Evolutionary conservation across 2,113 vertebrate species (phyloP), one percentile per base, ranked within the genome.

Genomic region (Gallinago media): DNA sequence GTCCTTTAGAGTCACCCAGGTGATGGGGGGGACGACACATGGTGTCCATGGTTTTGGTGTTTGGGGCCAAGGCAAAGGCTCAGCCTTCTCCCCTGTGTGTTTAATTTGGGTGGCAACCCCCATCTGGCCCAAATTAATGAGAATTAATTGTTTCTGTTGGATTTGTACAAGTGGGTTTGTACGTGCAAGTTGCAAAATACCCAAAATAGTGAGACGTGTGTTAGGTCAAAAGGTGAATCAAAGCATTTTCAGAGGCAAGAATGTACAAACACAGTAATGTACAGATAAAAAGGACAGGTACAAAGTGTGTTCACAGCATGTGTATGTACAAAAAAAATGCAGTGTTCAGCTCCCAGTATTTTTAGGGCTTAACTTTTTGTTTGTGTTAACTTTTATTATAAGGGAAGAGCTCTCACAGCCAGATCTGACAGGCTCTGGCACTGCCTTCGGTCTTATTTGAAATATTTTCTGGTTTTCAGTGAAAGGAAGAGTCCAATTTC

Each of bases 251-350:
- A 12, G 50, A 68, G 31, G 54, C 40, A 23, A 65, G 40, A 36
- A 20, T 2, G 2, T 34, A 31, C 34, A 21, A 26, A 52, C 7
- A 0, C 0, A 5, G 15, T 15, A 3, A 36, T 36, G 15, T 3
- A 11, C 26, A 34, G 62, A 5, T 11, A 15, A 5, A 25, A 25
- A 17, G 20, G 11, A 8, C 34, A 15, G 50, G 3, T 9, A 16
- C 10, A 19, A 23, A 23, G 5, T 10, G 19, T 8, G 42, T 6
- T 6, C 13, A 0, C 32, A 4, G 38, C 11, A 12, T 4, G 70
- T 21, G 7, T 5, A 2, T 21, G 19, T 6, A 9, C 8, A 3
- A 20, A 34, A 14, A 12, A 66, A n/a, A 40, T 5, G 52, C 32
- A 4, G 16, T 6, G 10, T 52, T 59, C 9, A 3, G n/a, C 65